Percentiles rank a stretch among this genome's conserved stretches.
These are phyloP conservation scores for Zaprionus vittiger DNA, from an alignment of 1,140 invertebrate genomes.

Conservation along the genomic window DNA sequence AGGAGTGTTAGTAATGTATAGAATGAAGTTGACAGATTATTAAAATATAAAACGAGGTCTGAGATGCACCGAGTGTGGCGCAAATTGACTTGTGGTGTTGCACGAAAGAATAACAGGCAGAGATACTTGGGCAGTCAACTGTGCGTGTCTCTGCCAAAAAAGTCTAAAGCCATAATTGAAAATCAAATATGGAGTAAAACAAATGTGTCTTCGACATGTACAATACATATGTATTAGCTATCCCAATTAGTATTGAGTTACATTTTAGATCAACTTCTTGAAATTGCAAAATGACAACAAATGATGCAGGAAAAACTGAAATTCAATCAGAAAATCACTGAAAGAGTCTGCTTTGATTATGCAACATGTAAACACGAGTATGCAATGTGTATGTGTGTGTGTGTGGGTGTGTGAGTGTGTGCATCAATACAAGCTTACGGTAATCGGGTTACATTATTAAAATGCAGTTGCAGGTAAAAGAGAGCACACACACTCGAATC, in stretches of 20 bases:
- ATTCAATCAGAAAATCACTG: not conserved
- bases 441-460: conserved; percentile 23
- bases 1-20: no score
- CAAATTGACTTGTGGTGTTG: no score
- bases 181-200: no score
- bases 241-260: not conserved
- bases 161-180: no score
- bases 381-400: not conserved
- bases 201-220: no score
- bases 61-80: no score
- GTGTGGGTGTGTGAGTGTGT: not conserved
- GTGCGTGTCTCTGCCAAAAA: no score
- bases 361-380: not conserved
- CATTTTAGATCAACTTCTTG: not conserved
- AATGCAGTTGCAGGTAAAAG: conserved; percentile 1
- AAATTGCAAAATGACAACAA: not conserved
- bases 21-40: no score
- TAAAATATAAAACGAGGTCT: no score
- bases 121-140: no score
- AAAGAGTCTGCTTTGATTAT: not conserved
- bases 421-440: not conserved
- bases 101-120: no score
- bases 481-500: not conserved
- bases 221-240: not conserved
- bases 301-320: not conserved